Base-by-base conservation (phyloP, 2,888 invertebrate genomes). In the Eupsilia transversa region DNA sequence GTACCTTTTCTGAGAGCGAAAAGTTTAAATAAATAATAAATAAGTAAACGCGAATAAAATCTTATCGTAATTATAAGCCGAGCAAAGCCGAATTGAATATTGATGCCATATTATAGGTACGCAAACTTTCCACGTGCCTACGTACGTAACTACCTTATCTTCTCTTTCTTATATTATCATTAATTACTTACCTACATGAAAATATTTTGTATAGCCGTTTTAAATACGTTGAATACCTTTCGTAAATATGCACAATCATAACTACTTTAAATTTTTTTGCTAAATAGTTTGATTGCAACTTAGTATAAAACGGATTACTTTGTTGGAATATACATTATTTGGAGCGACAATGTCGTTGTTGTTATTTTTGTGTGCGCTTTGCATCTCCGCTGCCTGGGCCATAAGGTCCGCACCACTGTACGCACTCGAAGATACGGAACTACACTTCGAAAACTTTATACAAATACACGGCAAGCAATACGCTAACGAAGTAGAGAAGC, bases 401-500 rank as follows among this genome's bases (percentile, higher is more conserved):
- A 4, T 59, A 27, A 30, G 49, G 43, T 35, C 38, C 1, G 33
- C 46, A 2, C 70, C 61, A 7, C 2, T 72, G 1, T 75, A 70
- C n/a, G 14, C 12, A 12, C 38, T 65, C 1, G 63, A 82, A 41
- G 59, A 80, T 2, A 79, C 79, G 1, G 70, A 74, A 20, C 2
- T 10, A 0, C 33, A 67, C 41, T 86, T 86, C n/a, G 61, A 76
- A 38, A 10, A 35, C 9, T 86, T 85, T 9, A 77, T 81, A 1
- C 6, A 30, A 33, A 10, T 38, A 57, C 52, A 68, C 14, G 14
- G 35, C 9, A 77, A 74, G 17, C 6, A 75, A 9, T 86, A 86
- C 33, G 38, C 52, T 17, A 12, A 70, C 5, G 60, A 75, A 23
- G 12, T 43, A 0, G 87, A 86, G 56, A 85, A 72, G 38, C 64